Percentiles rank a stretch among this genome's conserved stretches.
Conservation (phyloP, 2,888 invertebrate species). For the Microchrysa polita region DNA sequence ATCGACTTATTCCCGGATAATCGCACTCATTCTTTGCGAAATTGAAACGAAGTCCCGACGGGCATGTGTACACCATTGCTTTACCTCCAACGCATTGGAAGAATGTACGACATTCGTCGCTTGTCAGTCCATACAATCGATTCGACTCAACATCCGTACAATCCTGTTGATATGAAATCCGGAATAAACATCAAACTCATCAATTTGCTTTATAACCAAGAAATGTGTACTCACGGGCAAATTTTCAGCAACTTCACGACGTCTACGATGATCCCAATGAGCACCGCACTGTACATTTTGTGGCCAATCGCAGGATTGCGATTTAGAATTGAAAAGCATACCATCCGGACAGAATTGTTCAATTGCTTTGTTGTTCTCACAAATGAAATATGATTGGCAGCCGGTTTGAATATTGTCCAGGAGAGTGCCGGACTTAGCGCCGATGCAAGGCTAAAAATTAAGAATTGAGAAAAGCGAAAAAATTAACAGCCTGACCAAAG, state of each 20-base stretch:
- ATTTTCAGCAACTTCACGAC: background rate
- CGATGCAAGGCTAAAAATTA: conserved; percentile 19
- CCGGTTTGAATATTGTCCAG: conserved; percentile 6
- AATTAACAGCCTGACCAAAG: no score
- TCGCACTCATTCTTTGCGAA: conserved; percentile 45
- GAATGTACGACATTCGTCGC: conserved; percentile 50
- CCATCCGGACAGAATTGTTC: conserved; percentile 30
- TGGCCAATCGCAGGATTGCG: conserved; percentile 33
- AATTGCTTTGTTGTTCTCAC: conserved; percentile 10
- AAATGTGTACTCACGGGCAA: conserved; percentile 15
- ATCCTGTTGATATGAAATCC: conserved; percentile 4
- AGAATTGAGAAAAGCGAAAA: background rate
- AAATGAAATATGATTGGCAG: conserved; percentile 24
- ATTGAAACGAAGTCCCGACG: conserved; percentile 47
- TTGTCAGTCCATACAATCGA: conserved; percentile 13
- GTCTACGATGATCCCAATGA: background rate
- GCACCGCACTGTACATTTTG: conserved; percentile 27
- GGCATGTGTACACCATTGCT: conserved; percentile 45
- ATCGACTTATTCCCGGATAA: conserved; percentile 42
- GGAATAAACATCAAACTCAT: no score
- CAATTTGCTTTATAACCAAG: no score
- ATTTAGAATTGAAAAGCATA: conserved; percentile 20
- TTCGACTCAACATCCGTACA: background rate
- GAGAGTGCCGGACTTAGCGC: background rate
- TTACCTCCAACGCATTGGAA: conserved; percentile 47